Base-by-base conservation (phyloP, 2,888 invertebrate species). In the Euproctis similis region DNA sequence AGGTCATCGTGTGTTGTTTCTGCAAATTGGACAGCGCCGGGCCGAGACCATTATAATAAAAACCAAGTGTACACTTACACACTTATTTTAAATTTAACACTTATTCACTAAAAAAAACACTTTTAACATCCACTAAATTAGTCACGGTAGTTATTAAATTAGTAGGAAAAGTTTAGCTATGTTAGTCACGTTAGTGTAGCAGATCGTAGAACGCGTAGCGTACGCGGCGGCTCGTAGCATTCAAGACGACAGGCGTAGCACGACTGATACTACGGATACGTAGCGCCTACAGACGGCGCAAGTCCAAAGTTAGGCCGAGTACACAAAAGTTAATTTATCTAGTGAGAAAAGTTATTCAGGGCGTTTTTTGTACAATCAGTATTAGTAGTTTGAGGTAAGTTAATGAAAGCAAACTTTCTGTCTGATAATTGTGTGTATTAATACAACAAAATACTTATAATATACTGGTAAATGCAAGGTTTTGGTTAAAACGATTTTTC, bases 1-100 rank as follows among this genome's bases (percentile, higher is more conserved):
- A 67, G 70, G 67, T 72, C 80, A 78, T 78, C 59, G 74, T 50
- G 46, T 58, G 61, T 60, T 67, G 68, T 66, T 58, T 63, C 60
- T 59, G 66, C 59, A 59, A 65, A 64, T 62, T 63, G 57, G 52
- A 65, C 59, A 57, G 53, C 46, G 53, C 43, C 42, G 43, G 46
- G 42, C 54, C 48, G 49, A 41, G 49, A 58, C 48, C 63, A 66
- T 62, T 49, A 50, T 53, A 53, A 54, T 50, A 44, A 39, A 44
- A 52, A 42, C 44, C 50, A 61, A 54, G 43, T 40, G 30, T 42
- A 54, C 65, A 59, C 56, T 46, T 41, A 59, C 68, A n/a, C n/a
- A 60, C 59, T 48, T 46, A 6, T 34, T 46, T 49, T 38, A 41
- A 46, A 62, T 54, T 42, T 45, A 39, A 47, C 59, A 59, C 55